Conservation (phyloP, 2,113 vertebrate species). For the Isichthys henryi region DNA sequence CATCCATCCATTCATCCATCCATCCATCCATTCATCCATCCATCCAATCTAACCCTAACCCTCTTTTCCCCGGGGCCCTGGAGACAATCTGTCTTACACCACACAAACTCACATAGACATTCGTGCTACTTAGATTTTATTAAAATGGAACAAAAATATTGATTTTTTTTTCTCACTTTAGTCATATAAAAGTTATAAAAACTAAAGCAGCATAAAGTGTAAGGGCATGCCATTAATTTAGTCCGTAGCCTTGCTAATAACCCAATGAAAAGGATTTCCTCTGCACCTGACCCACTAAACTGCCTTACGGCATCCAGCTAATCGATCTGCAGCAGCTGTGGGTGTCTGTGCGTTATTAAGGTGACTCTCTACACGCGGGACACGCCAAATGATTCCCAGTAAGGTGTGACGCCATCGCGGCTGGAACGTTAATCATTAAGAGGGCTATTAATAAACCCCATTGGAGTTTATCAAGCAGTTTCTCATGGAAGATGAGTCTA, state of each 20-base stretch:
- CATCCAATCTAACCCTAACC: too few relatives aligned
- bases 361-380: background rate
- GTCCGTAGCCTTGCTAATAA: background rate
- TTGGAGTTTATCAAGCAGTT: background rate
- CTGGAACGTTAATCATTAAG: background rate
- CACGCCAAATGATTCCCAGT: background rate
- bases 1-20: background rate
- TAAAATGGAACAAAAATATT: background rate
- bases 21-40: background rate
- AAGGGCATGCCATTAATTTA: background rate
- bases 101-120: background rate
- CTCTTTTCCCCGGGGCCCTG: background rate
- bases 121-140: background rate
- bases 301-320: background rate
- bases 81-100: background rate
- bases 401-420: background rate
- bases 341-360: background rate
- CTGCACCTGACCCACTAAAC: background rate
- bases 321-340: background rate
- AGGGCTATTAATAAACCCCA: background rate
- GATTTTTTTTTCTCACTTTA: background rate
- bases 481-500: background rate
- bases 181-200: background rate
- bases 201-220: background rate
- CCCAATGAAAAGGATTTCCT: background rate